A percentile compares a stretch with the other conserved stretches of the same genome.
Evolutionary conservation across 2,797 vertebrate species (phyloP).

Genomic region (Eulemur rubriventer): DNA sequence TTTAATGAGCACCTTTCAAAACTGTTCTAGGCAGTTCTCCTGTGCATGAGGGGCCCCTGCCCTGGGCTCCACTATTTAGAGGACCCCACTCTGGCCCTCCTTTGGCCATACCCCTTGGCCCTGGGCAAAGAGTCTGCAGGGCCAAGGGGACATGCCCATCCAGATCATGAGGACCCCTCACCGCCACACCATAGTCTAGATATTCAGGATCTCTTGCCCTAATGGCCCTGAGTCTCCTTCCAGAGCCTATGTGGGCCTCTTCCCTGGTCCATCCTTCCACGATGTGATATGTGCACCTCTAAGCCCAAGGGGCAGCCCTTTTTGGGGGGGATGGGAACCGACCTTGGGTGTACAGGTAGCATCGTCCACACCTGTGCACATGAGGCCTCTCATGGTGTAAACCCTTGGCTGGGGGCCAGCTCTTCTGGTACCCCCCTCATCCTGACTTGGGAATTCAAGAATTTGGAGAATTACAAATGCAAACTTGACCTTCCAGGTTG

Average conservation of each 20-base stretch:
- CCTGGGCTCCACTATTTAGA: not conserved
- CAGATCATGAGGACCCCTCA: not conserved
- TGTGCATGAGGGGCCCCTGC: not conserved
- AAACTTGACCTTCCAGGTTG: not conserved
- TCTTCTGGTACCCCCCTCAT: not conserved
- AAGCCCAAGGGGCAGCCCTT: not conserved
- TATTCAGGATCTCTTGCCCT: not conserved
- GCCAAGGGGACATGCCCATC: not conserved
- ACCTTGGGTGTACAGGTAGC: not conserved
- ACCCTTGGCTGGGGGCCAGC: not conserved
- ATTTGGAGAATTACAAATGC: not conserved
- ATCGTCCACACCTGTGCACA: not conserved
- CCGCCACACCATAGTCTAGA: not conserved
- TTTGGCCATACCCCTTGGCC: not conserved
- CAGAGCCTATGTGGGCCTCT: not conserved
- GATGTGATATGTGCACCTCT: not conserved
- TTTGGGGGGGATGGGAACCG: too few species aligned
- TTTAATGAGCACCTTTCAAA: slow-evolving; percentile 10
- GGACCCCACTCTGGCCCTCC: not conserved
- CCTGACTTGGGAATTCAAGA: not conserved
- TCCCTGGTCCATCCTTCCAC: not conserved
- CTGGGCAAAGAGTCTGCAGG: not conserved
- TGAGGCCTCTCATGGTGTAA: not conserved
- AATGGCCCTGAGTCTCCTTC: not conserved
- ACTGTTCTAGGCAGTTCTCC: not conserved